Conservation (phyloP, 1,140 invertebrate genomes). For the Palaemon carinicauda region DNA sequence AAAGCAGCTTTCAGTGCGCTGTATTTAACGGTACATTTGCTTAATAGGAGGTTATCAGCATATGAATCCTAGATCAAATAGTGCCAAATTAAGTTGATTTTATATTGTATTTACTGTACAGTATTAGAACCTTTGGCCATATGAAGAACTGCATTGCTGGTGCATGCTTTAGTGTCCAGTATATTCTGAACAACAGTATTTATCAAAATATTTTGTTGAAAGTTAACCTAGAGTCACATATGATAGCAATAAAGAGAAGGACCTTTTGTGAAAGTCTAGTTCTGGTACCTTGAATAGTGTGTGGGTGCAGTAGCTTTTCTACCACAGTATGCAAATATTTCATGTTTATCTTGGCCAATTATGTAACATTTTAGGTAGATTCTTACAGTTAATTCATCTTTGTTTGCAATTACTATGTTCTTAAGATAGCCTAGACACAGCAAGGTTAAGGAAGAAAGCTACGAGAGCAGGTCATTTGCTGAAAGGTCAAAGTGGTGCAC, state of each 20-base stretch:
- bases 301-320: too few species aligned
- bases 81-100: constrained; percentile 29
- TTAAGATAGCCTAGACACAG: too few species aligned
- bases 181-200: background rate
- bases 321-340: too few species aligned
- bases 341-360: too few species aligned
- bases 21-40: background rate
- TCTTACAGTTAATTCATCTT: too few species aligned
- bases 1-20: background rate
- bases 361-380: too few species aligned
- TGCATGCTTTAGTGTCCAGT: constrained; percentile 5
- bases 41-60: background rate
- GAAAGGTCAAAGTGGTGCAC: too few species aligned
- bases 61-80: constrained; percentile 1
- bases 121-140: background rate
- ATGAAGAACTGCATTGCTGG: background rate
- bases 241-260: background rate
- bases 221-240: background rate
- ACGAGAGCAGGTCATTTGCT: too few species aligned
- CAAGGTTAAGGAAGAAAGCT: too few species aligned
- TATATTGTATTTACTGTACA: constrained; percentile 30
- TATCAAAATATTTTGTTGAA: background rate
- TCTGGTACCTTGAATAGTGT: too few species aligned
- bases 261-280: too few species aligned
- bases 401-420: too few species aligned